Evolutionary conservation across 2,888 invertebrate genomes (phyloP).

Genomic region (Aethes cnicana): DNA sequence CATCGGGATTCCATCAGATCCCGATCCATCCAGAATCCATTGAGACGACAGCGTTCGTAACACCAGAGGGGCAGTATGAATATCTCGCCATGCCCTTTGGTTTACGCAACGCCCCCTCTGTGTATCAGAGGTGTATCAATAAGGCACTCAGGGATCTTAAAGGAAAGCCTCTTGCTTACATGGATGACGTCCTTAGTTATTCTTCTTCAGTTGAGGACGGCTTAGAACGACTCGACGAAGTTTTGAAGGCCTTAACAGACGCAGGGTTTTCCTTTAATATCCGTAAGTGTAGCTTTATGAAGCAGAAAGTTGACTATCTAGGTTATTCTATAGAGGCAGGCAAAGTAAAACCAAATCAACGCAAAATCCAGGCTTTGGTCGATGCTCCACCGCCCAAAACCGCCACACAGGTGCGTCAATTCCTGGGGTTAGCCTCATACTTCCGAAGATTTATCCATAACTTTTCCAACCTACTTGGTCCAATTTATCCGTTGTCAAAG

Average conservation of each 20-base stretch:
- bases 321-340: background rate
- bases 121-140: conserved; percentile 46
- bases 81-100: conserved; percentile 34
- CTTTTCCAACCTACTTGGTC: conserved; percentile 8
- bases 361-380: conserved; percentile 3
- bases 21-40: conserved; percentile 32
- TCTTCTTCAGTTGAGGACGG: background rate
- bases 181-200: conserved; percentile 41
- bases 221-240: background rate
- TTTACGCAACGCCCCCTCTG: conserved; percentile 41
- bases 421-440: conserved; percentile 14
- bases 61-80: conserved; percentile 33
- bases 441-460: conserved; percentile 7
- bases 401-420: conserved; percentile 12
- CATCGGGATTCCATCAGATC: conserved; percentile 41
- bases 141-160: conserved; percentile 35
- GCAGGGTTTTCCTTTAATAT: background rate
- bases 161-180: conserved; percentile 29
- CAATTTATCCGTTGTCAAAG: background rate
- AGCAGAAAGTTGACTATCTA: background rate
- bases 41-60: too few relatives aligned
- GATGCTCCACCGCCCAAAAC: background rate
- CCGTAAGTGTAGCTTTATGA: conserved; percentile 28
- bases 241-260: background rate
- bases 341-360: background rate